Percentiles rank a stretch among this genome's conserved stretches.
phyloP scores from a whole-genome alignment of 2,113 vertebrate species.

The Cepphus grylle region DNA sequence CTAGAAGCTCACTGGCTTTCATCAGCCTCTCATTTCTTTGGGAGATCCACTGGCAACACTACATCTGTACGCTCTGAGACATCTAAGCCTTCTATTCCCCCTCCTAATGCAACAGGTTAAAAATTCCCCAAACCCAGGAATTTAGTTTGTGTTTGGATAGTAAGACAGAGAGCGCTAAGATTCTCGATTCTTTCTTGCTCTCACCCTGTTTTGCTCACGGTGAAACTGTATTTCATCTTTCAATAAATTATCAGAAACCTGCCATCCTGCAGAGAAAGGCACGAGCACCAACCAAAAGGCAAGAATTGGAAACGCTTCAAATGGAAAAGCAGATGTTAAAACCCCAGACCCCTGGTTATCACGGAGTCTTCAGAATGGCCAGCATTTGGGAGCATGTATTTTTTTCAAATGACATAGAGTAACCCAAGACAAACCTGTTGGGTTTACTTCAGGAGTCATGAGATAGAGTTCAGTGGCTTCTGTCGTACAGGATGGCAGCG shows the following conservation, averaged over 20 bases:
- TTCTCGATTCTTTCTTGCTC: background rate
- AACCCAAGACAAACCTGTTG: background rate
- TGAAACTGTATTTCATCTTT: background rate
- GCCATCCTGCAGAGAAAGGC: background rate
- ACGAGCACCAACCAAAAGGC: background rate
- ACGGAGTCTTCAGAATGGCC: rapidly evolving
- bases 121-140: background rate
- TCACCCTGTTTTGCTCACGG: background rate
- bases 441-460: background rate
- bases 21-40: background rate
- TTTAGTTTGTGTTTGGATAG: background rate
- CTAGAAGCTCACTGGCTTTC: background rate
- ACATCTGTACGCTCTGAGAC: background rate
- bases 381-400: background rate
- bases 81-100: background rate
- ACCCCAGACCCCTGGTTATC: background rate
- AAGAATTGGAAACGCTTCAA: background rate
- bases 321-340: background rate
- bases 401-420: rapidly evolving
- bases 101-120: background rate
- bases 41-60: background rate
- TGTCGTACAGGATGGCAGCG: background rate
- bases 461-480: background rate
- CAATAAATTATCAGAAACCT: background rate
- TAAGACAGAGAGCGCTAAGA: background rate